Percentiles rank a stretch among this genome's conserved stretches.
Conservation (phyloP, 2,888 invertebrate genomes). For the Drosophila anomalata region DNA sequence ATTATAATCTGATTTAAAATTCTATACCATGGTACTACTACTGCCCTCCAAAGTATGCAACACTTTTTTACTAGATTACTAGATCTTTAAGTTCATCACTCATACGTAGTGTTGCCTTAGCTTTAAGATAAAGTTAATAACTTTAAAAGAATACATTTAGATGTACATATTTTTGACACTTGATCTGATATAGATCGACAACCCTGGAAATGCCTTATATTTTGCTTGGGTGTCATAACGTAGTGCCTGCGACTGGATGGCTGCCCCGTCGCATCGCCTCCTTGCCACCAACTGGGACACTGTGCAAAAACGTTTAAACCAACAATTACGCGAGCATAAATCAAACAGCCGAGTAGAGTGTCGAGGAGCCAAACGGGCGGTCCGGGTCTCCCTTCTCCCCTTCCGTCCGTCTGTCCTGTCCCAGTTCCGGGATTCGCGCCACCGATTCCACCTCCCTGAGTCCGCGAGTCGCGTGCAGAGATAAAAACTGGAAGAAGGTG, state of each 20-base stretch:
- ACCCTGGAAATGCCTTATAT: slow-evolving; percentile 65
- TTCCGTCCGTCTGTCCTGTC: slow-evolving; percentile 13
- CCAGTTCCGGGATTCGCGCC: slow-evolving; percentile 24
- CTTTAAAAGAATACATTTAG: too few relatives aligned
- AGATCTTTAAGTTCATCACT: background rate
- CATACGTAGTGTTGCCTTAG: background rate
- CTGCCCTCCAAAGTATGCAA: background rate
- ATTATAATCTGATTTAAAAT: too few relatives aligned
- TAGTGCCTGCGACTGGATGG: slow-evolving; percentile 28
- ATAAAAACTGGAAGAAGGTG: slow-evolving; percentile 30
- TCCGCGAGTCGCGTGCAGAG: slow-evolving; percentile 70
- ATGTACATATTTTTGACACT: too few relatives aligned
- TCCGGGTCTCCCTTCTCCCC: slow-evolving; percentile 33
- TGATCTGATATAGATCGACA: slow-evolving; percentile 40
- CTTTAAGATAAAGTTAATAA: background rate
- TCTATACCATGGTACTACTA: background rate
- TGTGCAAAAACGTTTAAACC: slow-evolving; percentile 82
- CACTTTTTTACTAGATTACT: background rate
- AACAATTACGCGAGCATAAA: slow-evolving; percentile 84
- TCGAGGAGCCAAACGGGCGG: slow-evolving; percentile 66
- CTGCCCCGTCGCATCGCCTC: slow-evolving; percentile 1
- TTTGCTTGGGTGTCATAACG: slow-evolving; percentile 65
- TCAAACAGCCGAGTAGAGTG: slow-evolving; percentile 82
- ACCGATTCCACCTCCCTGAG: slow-evolving; percentile 15
- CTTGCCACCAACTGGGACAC: slow-evolving; percentile 49